Evolutionary conservation across 2,113 vertebrate genomes (phyloP).

Genomic region (Notiomystis cincta): DNA sequence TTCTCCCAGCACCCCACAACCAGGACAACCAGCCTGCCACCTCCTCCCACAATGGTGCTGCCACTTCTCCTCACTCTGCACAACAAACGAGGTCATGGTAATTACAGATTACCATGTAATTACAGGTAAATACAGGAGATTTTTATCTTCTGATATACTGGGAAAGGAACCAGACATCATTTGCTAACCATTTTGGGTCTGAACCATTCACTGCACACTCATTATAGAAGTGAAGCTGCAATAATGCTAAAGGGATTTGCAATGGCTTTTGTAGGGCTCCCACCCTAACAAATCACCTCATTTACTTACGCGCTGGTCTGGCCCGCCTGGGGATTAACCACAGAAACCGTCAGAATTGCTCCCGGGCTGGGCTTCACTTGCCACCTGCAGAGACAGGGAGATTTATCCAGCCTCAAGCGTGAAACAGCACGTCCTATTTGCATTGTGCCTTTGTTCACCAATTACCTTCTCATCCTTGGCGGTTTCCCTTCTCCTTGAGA

Average conservation of each 20-base stretch:
- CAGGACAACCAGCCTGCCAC: background rate
- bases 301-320: slow-evolving; percentile 57
- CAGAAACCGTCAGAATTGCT: slow-evolving; percentile 70
- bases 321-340: slow-evolving; percentile 64
- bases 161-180: background rate
- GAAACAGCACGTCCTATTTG: background rate
- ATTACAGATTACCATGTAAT: background rate
- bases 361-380: slow-evolving; percentile 55
- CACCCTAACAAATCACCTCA: background rate
- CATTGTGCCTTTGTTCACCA: background rate
- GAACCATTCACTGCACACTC: background rate
- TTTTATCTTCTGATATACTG: background rate
- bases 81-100: background rate
- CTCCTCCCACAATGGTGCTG: background rate
- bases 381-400: slow-evolving; percentile 58
- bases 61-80: background rate
- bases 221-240: background rate
- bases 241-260: background rate
- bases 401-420: background rate
- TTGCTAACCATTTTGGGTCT: background rate
- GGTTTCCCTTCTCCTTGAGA: background rate
- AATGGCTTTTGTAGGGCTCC: background rate
- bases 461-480: slow-evolving; percentile 53
- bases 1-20: background rate
- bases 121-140: background rate